Conservation (phyloP, 2,113 vertebrate species). For the Oplegnathus fasciatus region DNA sequence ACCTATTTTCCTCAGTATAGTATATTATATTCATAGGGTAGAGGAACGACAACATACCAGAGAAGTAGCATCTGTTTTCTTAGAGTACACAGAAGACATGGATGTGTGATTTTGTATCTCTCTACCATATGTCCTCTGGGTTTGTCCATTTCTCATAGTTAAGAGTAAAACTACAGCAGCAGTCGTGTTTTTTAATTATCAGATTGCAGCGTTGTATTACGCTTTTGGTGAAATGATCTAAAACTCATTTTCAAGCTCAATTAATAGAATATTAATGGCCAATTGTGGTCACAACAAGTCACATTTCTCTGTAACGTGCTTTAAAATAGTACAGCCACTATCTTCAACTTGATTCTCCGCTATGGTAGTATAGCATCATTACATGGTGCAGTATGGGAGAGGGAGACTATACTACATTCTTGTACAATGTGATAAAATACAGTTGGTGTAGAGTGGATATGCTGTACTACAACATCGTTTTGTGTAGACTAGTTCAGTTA, state of each 20-base stretch:
- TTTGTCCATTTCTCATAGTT: too few relatives aligned
- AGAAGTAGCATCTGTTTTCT: not conserved
- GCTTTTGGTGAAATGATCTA: not conserved
- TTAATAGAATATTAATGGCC: not conserved
- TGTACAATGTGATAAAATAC: not conserved
- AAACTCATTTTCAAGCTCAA: not conserved
- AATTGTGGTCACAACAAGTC: not conserved
- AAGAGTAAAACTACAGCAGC: not conserved
- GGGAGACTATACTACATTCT: not conserved
- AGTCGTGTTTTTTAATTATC: not conserved
- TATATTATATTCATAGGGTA: conserved; percentile 11
- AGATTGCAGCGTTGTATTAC: not conserved
- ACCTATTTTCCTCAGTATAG: not conserved
- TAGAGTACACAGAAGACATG: not conserved
- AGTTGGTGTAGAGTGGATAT: not conserved
- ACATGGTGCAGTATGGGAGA: not conserved
- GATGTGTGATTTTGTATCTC: not conserved
- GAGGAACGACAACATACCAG: not conserved
- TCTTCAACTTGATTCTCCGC: too few relatives aligned
- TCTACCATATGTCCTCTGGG: too few relatives aligned
- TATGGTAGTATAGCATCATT: too few relatives aligned
- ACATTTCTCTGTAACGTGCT: not conserved
- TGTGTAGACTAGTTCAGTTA: not conserved
- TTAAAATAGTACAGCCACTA: not conserved
- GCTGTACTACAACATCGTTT: too few relatives aligned